Evolutionary conservation across 2,888 invertebrate species (phyloP).

Genomic region (Orchesella flavescens): DNA sequence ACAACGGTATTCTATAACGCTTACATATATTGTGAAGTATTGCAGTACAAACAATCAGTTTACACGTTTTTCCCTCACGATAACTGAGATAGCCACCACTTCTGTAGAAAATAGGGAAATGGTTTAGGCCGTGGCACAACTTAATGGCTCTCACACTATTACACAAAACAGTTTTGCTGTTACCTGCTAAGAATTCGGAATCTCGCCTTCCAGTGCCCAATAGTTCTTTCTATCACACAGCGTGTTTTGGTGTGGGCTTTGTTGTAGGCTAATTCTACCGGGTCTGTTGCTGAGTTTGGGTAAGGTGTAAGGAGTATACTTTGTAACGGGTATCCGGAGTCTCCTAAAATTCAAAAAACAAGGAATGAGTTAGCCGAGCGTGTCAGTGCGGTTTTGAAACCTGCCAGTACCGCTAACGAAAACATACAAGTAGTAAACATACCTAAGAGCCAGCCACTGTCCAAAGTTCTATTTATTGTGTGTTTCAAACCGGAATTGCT

Average conservation of each 20-base stretch:
- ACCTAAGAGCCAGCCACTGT: constrained; percentile 57
- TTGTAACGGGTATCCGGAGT: constrained; percentile 35
- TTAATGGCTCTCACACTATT: constrained; percentile 8
- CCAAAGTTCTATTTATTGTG: constrained; percentile 6
- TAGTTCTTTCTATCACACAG: constrained; percentile 25
- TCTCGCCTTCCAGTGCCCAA: constrained; percentile 53
- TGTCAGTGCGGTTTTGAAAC: background rate
- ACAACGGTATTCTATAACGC: background rate
- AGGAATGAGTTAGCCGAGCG: too few relatives aligned
- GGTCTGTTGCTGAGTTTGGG: background rate
- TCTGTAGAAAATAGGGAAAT: constrained; percentile 1
- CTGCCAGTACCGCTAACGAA: too few relatives aligned
- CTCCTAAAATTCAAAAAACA: constrained; percentile 24
- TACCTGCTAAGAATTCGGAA: constrained; percentile 44
- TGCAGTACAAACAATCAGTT: constrained; percentile 27
- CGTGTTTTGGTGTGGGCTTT: background rate
- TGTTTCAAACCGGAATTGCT: constrained; percentile 23
- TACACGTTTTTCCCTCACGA: constrained; percentile 27
- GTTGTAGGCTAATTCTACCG: background rate
- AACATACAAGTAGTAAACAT: too few relatives aligned
- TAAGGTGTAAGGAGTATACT: constrained; percentile 19
- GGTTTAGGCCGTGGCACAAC: background rate
- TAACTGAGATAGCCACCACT: constrained; percentile 42
- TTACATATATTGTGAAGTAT: constrained; percentile 37
- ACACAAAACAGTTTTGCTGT: background rate